Evolutionary conservation across 2,113 vertebrate species (phyloP).

Genomic region (Tupaia chinensis): DNA sequence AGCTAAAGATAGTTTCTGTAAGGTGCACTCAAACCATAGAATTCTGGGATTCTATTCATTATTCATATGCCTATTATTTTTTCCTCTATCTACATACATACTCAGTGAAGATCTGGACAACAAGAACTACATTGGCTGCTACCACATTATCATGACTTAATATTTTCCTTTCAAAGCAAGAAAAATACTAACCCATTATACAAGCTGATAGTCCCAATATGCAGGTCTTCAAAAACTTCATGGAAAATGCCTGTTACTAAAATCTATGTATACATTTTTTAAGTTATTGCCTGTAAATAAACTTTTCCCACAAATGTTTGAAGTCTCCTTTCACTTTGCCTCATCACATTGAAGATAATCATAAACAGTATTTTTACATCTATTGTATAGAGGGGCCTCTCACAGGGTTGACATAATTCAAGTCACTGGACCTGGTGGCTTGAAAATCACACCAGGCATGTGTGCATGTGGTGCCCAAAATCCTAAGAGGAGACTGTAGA

Average conservation of each 20-base stretch:
- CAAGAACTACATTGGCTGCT: neutral
- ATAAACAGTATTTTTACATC: neutral
- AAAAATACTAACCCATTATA: neutral
- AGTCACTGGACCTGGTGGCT: too few relatives aligned
- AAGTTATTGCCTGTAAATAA: too few relatives aligned
- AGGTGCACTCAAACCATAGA: neutral
- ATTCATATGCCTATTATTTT: neutral
- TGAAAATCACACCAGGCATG: too few relatives aligned
- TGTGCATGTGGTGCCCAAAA: too few relatives aligned
- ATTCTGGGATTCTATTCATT: neutral
- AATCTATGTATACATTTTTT: too few relatives aligned
- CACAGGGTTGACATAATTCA: too few relatives aligned
- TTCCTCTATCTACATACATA: neutral
- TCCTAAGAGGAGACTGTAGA: too few relatives aligned
- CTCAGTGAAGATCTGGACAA: neutral
- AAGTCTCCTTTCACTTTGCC: neutral
- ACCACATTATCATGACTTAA: neutral
- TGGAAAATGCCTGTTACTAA: too few relatives aligned
- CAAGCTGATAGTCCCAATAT: neutral
- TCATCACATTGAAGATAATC: neutral
- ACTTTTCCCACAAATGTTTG: too few relatives aligned
- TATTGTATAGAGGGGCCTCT: too few relatives aligned
- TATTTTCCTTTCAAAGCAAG: neutral
- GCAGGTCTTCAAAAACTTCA: too few relatives aligned
- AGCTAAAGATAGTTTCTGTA: neutral